Evolutionary conservation across 1,140 invertebrate species (phyloP).

Genomic region (Bombus haemorrhoidalis): DNA sequence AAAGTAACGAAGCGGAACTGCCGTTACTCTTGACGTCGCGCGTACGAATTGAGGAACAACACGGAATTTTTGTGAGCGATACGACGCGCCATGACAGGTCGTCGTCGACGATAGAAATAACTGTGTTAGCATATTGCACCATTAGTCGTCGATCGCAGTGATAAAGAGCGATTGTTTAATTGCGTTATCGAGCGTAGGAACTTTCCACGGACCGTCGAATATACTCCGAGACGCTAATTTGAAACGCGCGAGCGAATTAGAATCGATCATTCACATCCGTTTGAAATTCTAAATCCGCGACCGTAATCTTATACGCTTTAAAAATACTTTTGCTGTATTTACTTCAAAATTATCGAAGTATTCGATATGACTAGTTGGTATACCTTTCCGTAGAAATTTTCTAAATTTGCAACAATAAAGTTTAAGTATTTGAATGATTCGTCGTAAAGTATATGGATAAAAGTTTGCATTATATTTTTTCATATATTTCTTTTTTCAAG

Average conservation of each 20-base stretch:
- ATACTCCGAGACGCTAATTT: not conserved
- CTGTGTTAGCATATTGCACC: not conserved
- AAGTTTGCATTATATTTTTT: not conserved
- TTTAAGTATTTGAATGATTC: not conserved
- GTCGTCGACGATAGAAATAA: constrained; percentile 13
- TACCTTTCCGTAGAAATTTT: not conserved
- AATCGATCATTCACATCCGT: not conserved
- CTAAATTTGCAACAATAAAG: not conserved
- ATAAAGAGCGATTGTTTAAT: constrained; percentile 22
- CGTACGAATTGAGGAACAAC: not conserved
- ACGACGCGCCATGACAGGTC: not conserved
- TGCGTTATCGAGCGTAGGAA: not conserved
- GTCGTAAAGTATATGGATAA: not conserved
- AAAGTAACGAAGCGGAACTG: not conserved
- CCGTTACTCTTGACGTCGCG: not conserved
- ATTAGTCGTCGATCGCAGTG: constrained; percentile 35
- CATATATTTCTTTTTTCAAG: not conserved
- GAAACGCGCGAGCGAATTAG: not conserved
- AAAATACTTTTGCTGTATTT: not conserved
- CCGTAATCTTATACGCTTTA: not conserved
- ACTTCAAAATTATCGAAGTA: not conserved
- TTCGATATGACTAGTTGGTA: not conserved
- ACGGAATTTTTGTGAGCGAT: not conserved
- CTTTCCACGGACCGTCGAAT: no score
- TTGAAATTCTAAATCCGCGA: constrained; percentile 8